These are phyloP conservation scores for Heliconius eleuchia DNA, from an alignment of 1,140 invertebrate species.

Conservation along the genomic window DNA sequence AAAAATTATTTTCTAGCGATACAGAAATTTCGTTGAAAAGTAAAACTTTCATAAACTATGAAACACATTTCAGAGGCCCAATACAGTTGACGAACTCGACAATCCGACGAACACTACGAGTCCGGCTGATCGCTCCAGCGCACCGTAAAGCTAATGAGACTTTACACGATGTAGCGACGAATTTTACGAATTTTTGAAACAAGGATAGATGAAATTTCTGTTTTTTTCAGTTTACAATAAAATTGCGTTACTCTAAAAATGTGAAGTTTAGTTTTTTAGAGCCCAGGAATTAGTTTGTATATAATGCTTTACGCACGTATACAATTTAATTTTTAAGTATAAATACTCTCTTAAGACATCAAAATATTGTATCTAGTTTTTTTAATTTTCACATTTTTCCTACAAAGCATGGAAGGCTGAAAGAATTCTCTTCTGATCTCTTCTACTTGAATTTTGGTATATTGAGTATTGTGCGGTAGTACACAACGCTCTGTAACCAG, in stretches of 20 bases:
- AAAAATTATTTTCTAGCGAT: background rate
- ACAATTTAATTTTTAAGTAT: too few species aligned
- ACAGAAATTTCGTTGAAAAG: background rate
- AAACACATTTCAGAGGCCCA: background rate
- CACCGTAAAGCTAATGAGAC: slow-evolving; percentile 5
- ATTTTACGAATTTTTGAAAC: background rate
- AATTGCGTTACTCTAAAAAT: background rate
- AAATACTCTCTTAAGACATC: too few species aligned
- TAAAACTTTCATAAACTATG: background rate
- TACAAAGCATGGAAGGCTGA: too few species aligned
- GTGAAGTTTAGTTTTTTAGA: background rate
- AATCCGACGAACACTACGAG: background rate
- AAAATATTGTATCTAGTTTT: too few species aligned
- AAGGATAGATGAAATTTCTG: background rate
- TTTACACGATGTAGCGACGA: background rate
- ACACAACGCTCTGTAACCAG: too few species aligned
- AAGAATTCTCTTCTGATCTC: too few species aligned
- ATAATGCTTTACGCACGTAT: background rate
- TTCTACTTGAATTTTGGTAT: too few species aligned
- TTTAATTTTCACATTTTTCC: too few species aligned
- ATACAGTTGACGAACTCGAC: background rate
- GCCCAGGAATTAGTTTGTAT: background rate
- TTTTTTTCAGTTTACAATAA: slow-evolving; percentile 1
- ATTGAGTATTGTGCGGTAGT: too few species aligned
- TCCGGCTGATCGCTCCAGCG: slow-evolving; percentile 1